phyloP scores from a whole-genome alignment of 2,113 vertebrate species.

The Podilymbus podiceps region DNA sequence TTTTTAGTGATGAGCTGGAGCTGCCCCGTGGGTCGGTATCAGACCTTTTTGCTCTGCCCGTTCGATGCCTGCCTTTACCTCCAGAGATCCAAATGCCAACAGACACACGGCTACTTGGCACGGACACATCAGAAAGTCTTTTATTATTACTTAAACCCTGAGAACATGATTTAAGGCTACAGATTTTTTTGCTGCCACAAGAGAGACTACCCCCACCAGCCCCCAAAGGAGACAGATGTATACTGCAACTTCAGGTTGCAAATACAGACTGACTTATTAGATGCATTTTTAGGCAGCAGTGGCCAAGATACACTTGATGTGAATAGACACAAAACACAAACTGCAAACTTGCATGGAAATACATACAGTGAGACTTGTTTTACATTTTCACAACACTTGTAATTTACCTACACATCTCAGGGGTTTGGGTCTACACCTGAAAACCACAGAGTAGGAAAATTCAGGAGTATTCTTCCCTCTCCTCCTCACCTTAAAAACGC shows the following conservation, averaged over 20 bases:
- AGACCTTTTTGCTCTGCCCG: background rate
- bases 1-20: background rate
- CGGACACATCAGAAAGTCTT: background rate
- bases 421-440: background rate
- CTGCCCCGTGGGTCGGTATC: background rate
- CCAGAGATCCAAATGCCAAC: background rate
- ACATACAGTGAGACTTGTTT: fast-evolving
- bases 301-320: background rate
- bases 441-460: background rate
- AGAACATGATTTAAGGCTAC: background rate
- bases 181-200: background rate
- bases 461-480: background rate
- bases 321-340: background rate
- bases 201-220: background rate
- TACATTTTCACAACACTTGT: background rate
- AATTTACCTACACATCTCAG: background rate
- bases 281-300: background rate
- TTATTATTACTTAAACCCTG: background rate
- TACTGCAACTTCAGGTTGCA: background rate
- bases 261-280: background rate
- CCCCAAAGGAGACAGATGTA: background rate
- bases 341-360: background rate
- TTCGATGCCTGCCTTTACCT: background rate
- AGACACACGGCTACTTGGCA: background rate
- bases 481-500: background rate